A percentile compares a stretch with the other conserved stretches of the same genome.
phyloP scores from a whole-genome alignment of 2,113 vertebrate species.

The Macquaria ambigua region DNA sequence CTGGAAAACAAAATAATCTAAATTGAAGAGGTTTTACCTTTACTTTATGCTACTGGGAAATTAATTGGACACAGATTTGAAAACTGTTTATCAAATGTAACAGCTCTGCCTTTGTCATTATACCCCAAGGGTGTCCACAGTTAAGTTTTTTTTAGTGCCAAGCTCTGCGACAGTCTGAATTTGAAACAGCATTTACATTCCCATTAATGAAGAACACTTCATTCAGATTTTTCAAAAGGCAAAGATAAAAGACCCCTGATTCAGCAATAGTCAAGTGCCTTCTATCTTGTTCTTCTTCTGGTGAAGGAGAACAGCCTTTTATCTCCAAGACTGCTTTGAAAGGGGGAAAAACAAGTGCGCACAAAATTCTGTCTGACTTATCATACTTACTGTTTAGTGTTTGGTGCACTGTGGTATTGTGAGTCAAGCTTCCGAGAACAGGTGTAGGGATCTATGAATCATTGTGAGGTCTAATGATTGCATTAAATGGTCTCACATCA shows the following conservation, averaged over 20 bases:
- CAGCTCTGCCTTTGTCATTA: slow-evolving; percentile 33
- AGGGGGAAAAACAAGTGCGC: slow-evolving; percentile 35
- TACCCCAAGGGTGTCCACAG: slow-evolving; percentile 13
- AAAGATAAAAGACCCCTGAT: slow-evolving; percentile 72
- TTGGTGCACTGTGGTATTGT: too few species aligned
- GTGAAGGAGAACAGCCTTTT: slow-evolving; percentile 61
- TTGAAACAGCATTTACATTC: slow-evolving; percentile 50
- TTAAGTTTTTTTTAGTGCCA: slow-evolving; percentile 11
- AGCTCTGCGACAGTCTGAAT: slow-evolving; percentile 38
- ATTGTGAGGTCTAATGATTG: slow-evolving; percentile 30
- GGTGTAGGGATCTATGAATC: slow-evolving; percentile 39
- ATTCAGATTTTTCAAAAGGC: slow-evolving; percentile 65
- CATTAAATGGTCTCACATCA: slow-evolving; percentile 10
- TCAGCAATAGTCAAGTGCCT: slow-evolving; percentile 63
- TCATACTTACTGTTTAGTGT: slow-evolving; percentile 16
- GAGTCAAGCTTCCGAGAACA: too few species aligned
- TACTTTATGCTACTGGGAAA: slow-evolving; percentile 3
- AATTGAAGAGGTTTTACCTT: neutral
- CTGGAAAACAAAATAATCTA: neutral
- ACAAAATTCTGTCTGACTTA: slow-evolving; percentile 40
- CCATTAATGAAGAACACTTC: slow-evolving; percentile 56
- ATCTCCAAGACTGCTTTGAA: slow-evolving; percentile 57
- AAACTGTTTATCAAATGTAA: slow-evolving; percentile 23
- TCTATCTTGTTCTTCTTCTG: slow-evolving; percentile 39
- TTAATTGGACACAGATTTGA: slow-evolving; percentile 24